Conservation (phyloP, 2,113 vertebrate species). For the Mus pahari region DNA sequence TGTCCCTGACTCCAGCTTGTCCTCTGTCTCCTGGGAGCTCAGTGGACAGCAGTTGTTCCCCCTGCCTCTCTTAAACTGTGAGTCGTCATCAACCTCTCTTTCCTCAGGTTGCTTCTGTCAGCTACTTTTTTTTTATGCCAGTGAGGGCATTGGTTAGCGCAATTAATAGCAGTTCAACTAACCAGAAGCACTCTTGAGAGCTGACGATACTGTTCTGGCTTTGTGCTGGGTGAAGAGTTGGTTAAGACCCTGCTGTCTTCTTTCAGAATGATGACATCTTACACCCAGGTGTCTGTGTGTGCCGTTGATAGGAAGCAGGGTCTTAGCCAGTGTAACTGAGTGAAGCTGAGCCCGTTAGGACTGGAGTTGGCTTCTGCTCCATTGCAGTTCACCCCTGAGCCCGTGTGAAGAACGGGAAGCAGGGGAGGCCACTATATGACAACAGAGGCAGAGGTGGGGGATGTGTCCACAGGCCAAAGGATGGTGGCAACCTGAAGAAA, state of each 20-base stretch:
- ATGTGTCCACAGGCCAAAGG: neutral
- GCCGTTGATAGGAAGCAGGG: neutral
- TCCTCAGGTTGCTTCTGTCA: neutral
- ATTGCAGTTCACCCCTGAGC: neutral
- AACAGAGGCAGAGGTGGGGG: neutral
- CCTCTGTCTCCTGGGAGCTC: neutral
- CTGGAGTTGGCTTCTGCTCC: neutral
- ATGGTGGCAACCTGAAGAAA: neutral
- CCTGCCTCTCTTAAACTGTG: neutral
- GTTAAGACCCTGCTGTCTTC: neutral
- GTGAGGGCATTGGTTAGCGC: neutral
- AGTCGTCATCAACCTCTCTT: neutral
- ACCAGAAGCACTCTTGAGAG: neutral
- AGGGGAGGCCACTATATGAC: neutral
- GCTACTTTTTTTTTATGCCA: neutral
- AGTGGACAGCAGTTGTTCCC: too few species aligned
- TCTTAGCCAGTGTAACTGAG: rapidly evolving
- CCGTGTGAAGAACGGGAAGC: neutral
- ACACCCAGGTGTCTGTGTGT: neutral
- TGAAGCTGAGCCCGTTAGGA: neutral
- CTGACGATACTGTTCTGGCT: neutral
- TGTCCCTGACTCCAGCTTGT: too few species aligned
- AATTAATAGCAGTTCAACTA: neutral
- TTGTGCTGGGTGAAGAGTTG: neutral
- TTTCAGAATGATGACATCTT: neutral